Conservation (phyloP, 2,113 vertebrate genomes). For the Myiagra hebetior region DNA sequence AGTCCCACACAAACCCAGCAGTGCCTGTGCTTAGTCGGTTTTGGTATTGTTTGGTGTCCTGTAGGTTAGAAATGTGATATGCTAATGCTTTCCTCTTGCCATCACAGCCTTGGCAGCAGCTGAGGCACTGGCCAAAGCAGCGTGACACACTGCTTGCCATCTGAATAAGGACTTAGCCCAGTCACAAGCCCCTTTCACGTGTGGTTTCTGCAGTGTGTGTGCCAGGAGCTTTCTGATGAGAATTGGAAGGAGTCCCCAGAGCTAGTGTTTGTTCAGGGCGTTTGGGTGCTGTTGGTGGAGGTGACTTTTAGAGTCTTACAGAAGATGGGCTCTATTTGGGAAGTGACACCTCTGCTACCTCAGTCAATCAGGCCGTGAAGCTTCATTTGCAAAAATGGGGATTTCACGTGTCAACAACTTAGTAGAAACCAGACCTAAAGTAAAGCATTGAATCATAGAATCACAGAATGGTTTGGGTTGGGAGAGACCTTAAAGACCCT, state of each 20-base stretch:
- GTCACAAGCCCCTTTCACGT: slow-evolving; percentile 40
- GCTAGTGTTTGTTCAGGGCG: neutral
- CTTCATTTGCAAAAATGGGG: neutral
- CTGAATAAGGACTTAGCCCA: slow-evolving; percentile 16
- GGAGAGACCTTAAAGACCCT: neutral
- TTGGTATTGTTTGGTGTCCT: neutral
- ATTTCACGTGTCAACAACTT: fast-evolving
- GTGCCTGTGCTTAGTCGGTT: neutral
- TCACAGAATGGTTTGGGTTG: neutral
- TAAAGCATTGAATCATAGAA: neutral
- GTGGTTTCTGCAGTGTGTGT: neutral
- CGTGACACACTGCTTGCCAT: neutral
- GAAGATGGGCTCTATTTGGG: neutral
- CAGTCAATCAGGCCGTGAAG: neutral
- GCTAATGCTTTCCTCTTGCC: slow-evolving; percentile 32
- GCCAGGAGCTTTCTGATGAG: slow-evolving; percentile 24
- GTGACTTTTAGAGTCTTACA: neutral
- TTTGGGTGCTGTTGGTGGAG: neutral
- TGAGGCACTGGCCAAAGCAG: neutral
- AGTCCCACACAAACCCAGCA: neutral
- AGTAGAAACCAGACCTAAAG: neutral
- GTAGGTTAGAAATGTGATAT: slow-evolving; percentile 51
- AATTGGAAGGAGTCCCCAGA: neutral
- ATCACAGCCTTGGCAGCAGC: neutral
- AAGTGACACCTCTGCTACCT: neutral